A percentile compares a stretch with the other conserved stretches of the same genome.
Conservation (phyloP, 2,888 invertebrate genomes). For the Oscheius sp. region DNA sequence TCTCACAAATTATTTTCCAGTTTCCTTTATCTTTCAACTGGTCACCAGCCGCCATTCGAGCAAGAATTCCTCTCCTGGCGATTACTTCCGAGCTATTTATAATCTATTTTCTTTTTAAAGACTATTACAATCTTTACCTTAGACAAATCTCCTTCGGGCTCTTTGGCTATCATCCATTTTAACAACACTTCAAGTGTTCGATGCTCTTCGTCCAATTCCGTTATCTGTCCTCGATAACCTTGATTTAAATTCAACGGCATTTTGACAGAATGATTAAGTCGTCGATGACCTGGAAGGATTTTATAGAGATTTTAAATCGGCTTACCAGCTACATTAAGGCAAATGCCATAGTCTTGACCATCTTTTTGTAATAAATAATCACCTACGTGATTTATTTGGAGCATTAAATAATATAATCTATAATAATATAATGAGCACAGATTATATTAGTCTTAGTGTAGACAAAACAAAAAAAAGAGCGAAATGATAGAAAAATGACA, state of each 20-base stretch:
- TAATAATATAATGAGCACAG: too few relatives aligned
- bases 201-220: not conserved
- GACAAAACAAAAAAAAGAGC: too few relatives aligned
- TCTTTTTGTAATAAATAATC: not conserved
- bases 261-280: not conserved
- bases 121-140: not conserved
- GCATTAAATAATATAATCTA: not conserved
- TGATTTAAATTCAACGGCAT: not conserved
- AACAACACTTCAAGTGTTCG: slow-evolving; percentile 4
- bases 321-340: not conserved
- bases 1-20: not conserved
- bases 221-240: not conserved
- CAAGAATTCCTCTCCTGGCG: not conserved
- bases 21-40: slow-evolving; percentile 11
- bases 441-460: too few relatives aligned
- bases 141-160: not conserved
- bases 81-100: not conserved
- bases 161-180: not conserved
- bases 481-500: too few relatives aligned
- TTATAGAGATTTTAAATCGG: not conserved
- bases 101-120: not conserved
- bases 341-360: not conserved
- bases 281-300: slow-evolving; percentile 9
- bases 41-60: slow-evolving; percentile 7
- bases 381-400: not conserved